Evolutionary conservation across 1,140 invertebrate species (phyloP).

Genomic region (Hylaeus anthracinus): DNA sequence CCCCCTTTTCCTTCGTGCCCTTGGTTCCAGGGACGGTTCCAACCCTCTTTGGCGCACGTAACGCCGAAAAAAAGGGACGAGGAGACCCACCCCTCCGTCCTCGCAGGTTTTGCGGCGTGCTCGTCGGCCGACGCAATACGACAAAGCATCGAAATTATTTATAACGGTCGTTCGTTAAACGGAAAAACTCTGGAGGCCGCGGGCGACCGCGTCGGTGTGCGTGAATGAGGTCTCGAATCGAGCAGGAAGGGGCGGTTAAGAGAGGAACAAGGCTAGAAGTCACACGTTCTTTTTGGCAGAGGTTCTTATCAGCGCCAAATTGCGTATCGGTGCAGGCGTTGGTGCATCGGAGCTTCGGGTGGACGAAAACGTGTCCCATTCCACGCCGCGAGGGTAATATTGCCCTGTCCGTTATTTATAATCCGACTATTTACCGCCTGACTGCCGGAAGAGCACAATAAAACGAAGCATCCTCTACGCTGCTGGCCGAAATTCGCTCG

Average conservation of each 20-base stretch:
- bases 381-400: slow-evolving; percentile 52
- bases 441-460: slow-evolving; percentile 73
- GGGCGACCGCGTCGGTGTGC: slow-evolving; percentile 10
- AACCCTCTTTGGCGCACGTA: slow-evolving; percentile 51
- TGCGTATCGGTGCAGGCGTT: slow-evolving; percentile 39
- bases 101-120: slow-evolving; percentile 38
- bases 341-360: slow-evolving; percentile 40
- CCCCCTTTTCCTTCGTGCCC: no score
- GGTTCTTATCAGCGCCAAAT: slow-evolving; percentile 62
- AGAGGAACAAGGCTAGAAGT: slow-evolving; percentile 13
- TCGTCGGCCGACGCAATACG: slow-evolving; percentile 64
- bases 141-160: slow-evolving; percentile 74
- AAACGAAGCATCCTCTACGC: slow-evolving; percentile 58
- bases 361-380: background rate
- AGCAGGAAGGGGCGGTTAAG: slow-evolving; percentile 38
- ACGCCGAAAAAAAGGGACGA: slow-evolving; percentile 42
- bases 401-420: slow-evolving; percentile 69
- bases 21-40: background rate
- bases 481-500: no score
- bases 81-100: slow-evolving; percentile 21
- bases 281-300: slow-evolving; percentile 61
- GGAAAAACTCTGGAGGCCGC: slow-evolving; percentile 64
- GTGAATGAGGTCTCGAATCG: slow-evolving; percentile 28
- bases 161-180: slow-evolving; percentile 76
- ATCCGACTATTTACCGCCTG: slow-evolving; percentile 66